Base-by-base conservation (phyloP, 2,113 vertebrate species). In the Atherinomorus stipes region DNA sequence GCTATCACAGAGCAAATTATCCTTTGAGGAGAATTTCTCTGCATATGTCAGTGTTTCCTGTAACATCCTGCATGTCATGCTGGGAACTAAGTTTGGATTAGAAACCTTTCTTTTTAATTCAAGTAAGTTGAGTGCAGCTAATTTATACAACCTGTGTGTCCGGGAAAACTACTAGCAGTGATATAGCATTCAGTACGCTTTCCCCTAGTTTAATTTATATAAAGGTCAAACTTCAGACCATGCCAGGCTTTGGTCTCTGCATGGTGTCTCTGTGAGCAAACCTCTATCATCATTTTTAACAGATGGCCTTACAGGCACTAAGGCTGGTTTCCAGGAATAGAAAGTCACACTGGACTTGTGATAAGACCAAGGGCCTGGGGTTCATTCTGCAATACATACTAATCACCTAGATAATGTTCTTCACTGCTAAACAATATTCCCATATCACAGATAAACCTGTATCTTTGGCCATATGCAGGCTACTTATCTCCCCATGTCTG, bases 391-490 rank as follows among this genome's bases (percentile, higher is more conserved):
- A 77, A 74, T 83, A 73, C 82, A 66, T 84, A 64, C 67, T 82
- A 88, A 88, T 83, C 84, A 84, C 78, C 61, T 25, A 76, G 85
- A 83, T 82, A 78, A 85, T 82, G 73, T 81, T 80, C 72, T 49
- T 74, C 53, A n/a, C 66, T 63, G 60, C 85, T 76, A 80, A 84
- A 86, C 71, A 83, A 81, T 84, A 74, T 87, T 76, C 61, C 62
- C 63, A 19, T 66, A 85, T 88, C 85, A 78, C 84, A 69, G 71
- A 61, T 66, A 74, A 53, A 70, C 60, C 71, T 72, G 51, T 74
- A 85, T 76, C 64, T 76, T 60, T 57, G 40, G 23, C 62, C 66
- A 44, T 73, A 60, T 65, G 73, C 78, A 60, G 74, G 11, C 54
- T 64, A 42, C 69, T 89, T 78, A 87, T 88, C 87, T 85, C 8